These are phyloP conservation scores for Halichondria panicea DNA, from an alignment of 37 sponge, comb jelly and placozoan species.

Conservation along the genomic window DNA sequence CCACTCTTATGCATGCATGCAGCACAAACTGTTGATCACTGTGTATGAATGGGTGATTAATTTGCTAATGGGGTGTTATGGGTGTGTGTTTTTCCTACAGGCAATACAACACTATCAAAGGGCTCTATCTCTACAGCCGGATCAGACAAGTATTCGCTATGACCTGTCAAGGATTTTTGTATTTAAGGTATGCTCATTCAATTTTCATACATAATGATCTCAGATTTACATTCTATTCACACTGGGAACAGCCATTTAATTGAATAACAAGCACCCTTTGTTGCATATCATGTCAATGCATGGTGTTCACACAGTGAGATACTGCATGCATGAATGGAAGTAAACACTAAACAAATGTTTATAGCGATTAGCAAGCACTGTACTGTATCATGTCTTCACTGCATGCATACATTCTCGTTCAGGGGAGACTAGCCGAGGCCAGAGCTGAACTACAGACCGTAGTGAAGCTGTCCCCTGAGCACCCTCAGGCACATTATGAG, in stretches of 20 bases:
- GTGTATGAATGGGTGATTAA: too few species aligned
- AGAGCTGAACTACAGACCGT: conserved; percentile 20
- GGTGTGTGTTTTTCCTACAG: background rate
- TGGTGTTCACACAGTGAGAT: background rate
- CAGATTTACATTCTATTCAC: background rate
- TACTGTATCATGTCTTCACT: background rate
- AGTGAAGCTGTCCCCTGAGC: conserved; percentile 1
- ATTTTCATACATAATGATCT: background rate
- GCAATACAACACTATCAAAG: conserved; percentile 23
- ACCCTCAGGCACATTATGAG: conserved; percentile 11
- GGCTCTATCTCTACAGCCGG: conserved; percentile 1
- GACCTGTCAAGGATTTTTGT: conserved; percentile 9
- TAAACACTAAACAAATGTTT: too few species aligned
- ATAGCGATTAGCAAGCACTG: too few species aligned
- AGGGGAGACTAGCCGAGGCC: conserved; percentile 14
- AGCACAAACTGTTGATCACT: too few species aligned
- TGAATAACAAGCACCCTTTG: too few species aligned
- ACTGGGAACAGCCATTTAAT: background rate
- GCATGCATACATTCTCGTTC: background rate
- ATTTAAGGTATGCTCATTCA: background rate
- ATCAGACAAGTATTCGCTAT: background rate
- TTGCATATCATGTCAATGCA: background rate
- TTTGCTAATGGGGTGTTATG: too few species aligned
- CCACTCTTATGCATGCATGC: too few species aligned
- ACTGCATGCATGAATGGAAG: too few species aligned